Conservation (phyloP, 2,797 vertebrate species). For the Telmatherina bonti region DNA sequence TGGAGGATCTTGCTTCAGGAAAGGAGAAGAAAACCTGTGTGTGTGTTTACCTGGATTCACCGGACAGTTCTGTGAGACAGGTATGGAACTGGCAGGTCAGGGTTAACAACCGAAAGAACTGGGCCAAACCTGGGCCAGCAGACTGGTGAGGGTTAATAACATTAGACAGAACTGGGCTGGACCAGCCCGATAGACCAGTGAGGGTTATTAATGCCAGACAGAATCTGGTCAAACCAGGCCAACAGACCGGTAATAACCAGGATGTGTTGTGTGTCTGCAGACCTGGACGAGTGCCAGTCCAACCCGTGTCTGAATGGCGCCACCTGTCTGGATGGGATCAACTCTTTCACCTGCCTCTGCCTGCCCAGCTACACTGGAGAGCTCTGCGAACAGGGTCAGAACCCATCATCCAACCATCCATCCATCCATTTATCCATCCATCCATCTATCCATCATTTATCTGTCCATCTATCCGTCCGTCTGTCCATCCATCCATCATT, state of each 20-base stretch:
- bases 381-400: conserved; percentile 90
- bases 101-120: too few relatives aligned
- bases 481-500: too few relatives aligned
- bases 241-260: too few relatives aligned
- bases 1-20: conserved; percentile 88
- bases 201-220: too few relatives aligned
- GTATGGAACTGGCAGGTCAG: conserved; percentile 67
- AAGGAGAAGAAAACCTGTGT: conserved; percentile 82
- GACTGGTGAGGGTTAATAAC: conserved; percentile 36
- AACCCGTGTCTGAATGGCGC: conserved; percentile 94
- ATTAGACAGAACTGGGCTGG: too few relatives aligned
- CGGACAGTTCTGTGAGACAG: conserved; percentile 89
- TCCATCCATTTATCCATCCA: too few relatives aligned
- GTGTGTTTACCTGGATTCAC: conserved; percentile 89
- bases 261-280: conserved; percentile 72
- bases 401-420: too few relatives aligned
- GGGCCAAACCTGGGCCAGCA: conserved; percentile 14
- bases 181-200: too few relatives aligned
- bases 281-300: conserved; percentile 93
- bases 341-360: conserved; percentile 90
- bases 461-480: too few relatives aligned
- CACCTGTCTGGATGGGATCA: conserved; percentile 89
- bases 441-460: too few relatives aligned
- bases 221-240: too few relatives aligned
- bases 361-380: conserved; percentile 92